A percentile compares a stretch with the other conserved stretches of the same genome.
phyloP scores from a whole-genome alignment of 2,113 vertebrate species.

The Salvelinus namaycush region DNA sequence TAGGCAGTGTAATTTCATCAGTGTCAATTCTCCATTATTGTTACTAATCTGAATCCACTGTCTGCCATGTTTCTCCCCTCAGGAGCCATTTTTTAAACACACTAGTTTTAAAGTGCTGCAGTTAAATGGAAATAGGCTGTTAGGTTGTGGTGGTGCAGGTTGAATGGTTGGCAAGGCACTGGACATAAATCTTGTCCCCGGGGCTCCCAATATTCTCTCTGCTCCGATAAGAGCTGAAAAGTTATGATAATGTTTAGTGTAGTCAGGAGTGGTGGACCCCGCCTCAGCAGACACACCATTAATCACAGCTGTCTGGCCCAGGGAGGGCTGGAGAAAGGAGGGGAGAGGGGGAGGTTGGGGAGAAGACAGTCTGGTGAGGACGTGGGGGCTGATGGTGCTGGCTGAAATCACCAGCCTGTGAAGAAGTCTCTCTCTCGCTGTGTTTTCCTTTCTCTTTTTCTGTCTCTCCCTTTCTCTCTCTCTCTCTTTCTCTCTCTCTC shows the following conservation, averaged over 20 bases:
- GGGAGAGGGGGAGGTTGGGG: constrained; percentile 23
- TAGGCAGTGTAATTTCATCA: constrained; percentile 32
- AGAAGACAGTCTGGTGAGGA: constrained; percentile 63
- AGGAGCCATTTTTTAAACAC: background rate
- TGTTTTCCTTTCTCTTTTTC: background rate
- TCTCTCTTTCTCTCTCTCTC: background rate
- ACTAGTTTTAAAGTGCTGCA: background rate
- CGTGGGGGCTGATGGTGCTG: constrained; percentile 38
- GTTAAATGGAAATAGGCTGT: constrained; percentile 4
- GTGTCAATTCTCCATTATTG: constrained; percentile 9
- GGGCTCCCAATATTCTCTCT: constrained; percentile 21
- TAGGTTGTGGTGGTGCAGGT: background rate
- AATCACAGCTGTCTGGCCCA: constrained; percentile 63
- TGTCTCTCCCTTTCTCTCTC: background rate
- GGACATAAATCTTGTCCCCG: constrained; percentile 18
- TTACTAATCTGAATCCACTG: constrained; percentile 36
- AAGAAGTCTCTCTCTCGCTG: constrained; percentile 24
- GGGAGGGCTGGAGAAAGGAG: constrained; percentile 25
- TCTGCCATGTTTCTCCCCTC: background rate
- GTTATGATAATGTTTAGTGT: constrained; percentile 66
- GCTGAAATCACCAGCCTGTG: constrained; percentile 62
- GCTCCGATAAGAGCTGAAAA: constrained; percentile 33
- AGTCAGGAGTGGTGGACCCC: constrained; percentile 43
- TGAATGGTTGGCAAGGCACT: constrained; percentile 12
- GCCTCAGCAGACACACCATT: constrained; percentile 52